Base-by-base conservation (phyloP, 2,888 invertebrate species). In the Scaptomyza reducta region DNA sequence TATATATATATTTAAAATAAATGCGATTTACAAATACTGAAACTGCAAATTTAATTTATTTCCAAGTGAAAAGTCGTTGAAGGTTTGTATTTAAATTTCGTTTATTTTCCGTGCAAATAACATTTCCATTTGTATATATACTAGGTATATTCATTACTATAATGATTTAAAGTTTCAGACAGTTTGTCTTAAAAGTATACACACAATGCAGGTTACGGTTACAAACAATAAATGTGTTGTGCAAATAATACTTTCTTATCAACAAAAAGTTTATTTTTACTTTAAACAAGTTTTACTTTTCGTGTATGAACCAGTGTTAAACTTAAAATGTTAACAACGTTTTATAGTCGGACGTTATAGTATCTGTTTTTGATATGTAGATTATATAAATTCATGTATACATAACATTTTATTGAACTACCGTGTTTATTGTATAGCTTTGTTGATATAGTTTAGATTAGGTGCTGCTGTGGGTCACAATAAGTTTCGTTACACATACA, bases 1-100 rank as follows among this genome's bases (percentile, higher is more conserved):
- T 29, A 51, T 9, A 54, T 69, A 68, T 79, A 77, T 78, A 84
- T 80, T 81, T 81, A 78, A 76, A 80, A 80, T 80, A 80, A 80
- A 80, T 79, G 80, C 80, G 85, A 80, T 80, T 85, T 82, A 80
- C 80, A 79, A 78, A 77, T 68, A 70, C 45, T 54, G 66, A 59
- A 59, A 45, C 14, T 9, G n/a, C 11, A n/a, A 3, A n/a, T n/a
- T n/a, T n/a, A 33, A 40, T 33, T 49, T 16, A 22, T 33, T 49
- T n/a, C 1, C 2, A 11, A 50, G 6, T 13, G 25, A 50, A 50
- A 50, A 38, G 25, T 40, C 25, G 2, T 25, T 57, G 61, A 56
- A 44, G 61, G 54, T 50, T 50, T 50, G 22, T 50, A 38, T 50
- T 50, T 50, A 11, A 50, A 50, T 50, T 51, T 57, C 18, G 33